Percentiles rank a stretch among this genome's conserved stretches.
phyloP scores from a whole-genome alignment of 1,140 invertebrate species.

The Pseudomyrmex pallidus region DNA sequence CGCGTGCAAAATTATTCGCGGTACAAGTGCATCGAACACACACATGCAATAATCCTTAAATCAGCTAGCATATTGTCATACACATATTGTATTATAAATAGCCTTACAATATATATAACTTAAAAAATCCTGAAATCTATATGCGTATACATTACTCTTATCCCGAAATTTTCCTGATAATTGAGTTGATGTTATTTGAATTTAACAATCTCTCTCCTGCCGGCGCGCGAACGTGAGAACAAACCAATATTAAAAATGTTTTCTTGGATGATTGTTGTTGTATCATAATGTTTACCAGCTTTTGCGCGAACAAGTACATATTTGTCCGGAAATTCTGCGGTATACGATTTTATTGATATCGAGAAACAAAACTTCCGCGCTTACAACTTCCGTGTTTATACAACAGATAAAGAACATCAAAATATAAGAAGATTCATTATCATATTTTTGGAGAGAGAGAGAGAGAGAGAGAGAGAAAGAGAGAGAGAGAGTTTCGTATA shows the following conservation, averaged over 20 bases:
- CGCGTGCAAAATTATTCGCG: not conserved
- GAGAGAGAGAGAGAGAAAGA: too few species aligned
- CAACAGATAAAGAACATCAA: too few species aligned
- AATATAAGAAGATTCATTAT: too few species aligned
- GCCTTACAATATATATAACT: not conserved
- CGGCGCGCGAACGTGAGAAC: constrained; percentile 6
- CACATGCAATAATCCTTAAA: not conserved
- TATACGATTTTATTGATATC: constrained; percentile 21
- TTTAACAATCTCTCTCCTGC: not conserved
- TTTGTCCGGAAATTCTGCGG: constrained; percentile 7
- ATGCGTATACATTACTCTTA: too few species aligned
- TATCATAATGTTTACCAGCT: not conserved
- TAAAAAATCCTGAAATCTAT: too few species aligned
- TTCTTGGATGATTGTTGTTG: not conserved
- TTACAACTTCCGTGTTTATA: too few species aligned
- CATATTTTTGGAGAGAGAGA: too few species aligned
- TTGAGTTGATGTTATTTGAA: too few species aligned
- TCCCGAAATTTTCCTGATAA: too few species aligned
- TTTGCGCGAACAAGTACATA: not conserved
- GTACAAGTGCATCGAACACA: not conserved
- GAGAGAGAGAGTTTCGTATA: too few species aligned
- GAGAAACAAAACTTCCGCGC: not conserved
- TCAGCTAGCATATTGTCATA: not conserved
- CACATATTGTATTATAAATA: not conserved
- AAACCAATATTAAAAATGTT: not conserved